Percentiles rank a stretch among this genome's conserved stretches.
phyloP scores from a whole-genome alignment of 2,888 invertebrate genomes.

The Pantelozetes paolii region DNA sequence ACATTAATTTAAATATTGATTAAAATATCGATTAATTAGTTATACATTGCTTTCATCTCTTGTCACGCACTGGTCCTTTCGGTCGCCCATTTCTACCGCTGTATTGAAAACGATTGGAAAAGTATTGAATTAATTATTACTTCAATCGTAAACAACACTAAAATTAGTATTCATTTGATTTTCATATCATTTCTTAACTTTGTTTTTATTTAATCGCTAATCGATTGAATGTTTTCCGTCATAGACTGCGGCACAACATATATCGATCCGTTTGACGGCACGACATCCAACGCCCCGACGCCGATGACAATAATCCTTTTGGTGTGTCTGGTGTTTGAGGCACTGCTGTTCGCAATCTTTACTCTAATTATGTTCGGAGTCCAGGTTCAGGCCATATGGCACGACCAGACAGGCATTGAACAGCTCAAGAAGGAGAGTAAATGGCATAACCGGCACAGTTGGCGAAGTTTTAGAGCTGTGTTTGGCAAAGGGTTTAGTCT shows the following conservation, averaged over 20 bases:
- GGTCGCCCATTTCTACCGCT: conserved; percentile 86
- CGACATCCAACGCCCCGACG: conserved; percentile 86
- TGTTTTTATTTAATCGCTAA: neutral
- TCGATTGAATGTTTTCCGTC: neutral
- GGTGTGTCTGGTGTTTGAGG: conserved; percentile 86
- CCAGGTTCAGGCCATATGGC: conserved; percentile 93
- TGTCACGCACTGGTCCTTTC: conserved; percentile 86
- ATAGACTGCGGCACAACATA: conserved; percentile 35
- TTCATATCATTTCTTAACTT: neutral
- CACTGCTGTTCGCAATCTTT: conserved; percentile 92
- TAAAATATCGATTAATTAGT: conserved; percentile 57
- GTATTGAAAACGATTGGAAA: conserved; percentile 89
- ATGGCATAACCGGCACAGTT: conserved; percentile 84
- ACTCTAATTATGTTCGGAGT: conserved; percentile 96
- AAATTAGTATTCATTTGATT: conserved; percentile 6
- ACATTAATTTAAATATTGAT: conserved; percentile 5
- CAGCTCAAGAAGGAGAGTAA: conserved; percentile 86
- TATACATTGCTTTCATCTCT: conserved; percentile 96
- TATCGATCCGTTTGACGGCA: conserved; percentile 51
- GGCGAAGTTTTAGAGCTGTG: conserved; percentile 93
- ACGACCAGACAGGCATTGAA: conserved; percentile 98
- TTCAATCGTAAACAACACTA: conserved; percentile 6
- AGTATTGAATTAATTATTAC: conserved; percentile 50
- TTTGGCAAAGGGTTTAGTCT: conserved; percentile 88
- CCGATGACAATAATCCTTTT: conserved; percentile 90